Evolutionary conservation across 1,140 invertebrate species (phyloP).

Genomic region (Drosophila bocki): DNA sequence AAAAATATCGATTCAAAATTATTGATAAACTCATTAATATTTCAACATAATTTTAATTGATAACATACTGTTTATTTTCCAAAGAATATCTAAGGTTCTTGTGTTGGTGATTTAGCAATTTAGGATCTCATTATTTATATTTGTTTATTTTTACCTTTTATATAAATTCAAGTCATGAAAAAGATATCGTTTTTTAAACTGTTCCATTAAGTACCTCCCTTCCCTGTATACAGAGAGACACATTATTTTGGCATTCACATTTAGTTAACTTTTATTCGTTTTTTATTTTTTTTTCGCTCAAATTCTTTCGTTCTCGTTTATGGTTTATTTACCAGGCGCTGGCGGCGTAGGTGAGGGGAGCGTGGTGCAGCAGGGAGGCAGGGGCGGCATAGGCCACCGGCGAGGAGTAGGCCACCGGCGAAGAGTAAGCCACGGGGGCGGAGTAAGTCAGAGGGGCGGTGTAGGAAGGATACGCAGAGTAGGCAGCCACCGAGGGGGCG

Average conservation of each 20-base stretch:
- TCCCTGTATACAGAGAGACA: not conserved
- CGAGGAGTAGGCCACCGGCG: constrained; percentile 50
- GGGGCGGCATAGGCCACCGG: constrained; percentile 38
- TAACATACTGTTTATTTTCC: too few relatives aligned
- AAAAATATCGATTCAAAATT: too few relatives aligned
- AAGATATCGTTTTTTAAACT: not conserved
- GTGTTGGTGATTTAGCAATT: not conserved
- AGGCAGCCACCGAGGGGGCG: constrained; percentile 37
- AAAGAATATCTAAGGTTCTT: not conserved
- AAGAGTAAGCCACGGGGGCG: constrained; percentile 47
- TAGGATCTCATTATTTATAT: not conserved
- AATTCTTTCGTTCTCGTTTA: constrained; percentile 68
- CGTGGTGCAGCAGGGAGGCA: constrained; percentile 53
- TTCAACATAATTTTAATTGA: too few relatives aligned
- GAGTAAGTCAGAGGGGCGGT: constrained; percentile 50
- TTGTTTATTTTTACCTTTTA: not conserved
- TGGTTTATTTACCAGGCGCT: constrained; percentile 60
- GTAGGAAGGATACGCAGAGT: constrained; percentile 32
- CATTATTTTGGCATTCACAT: constrained; percentile 26
- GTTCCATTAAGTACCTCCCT: constrained; percentile 1
- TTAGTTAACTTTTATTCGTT: constrained; percentile 38
- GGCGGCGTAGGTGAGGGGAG: constrained; percentile 68
- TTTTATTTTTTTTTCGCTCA: constrained; percentile 22
- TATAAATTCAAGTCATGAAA: not conserved
- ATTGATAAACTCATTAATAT: too few relatives aligned